phyloP scores from a whole-genome alignment of 2,797 vertebrate genomes.

The Parauchenoglanis punctatus region DNA sequence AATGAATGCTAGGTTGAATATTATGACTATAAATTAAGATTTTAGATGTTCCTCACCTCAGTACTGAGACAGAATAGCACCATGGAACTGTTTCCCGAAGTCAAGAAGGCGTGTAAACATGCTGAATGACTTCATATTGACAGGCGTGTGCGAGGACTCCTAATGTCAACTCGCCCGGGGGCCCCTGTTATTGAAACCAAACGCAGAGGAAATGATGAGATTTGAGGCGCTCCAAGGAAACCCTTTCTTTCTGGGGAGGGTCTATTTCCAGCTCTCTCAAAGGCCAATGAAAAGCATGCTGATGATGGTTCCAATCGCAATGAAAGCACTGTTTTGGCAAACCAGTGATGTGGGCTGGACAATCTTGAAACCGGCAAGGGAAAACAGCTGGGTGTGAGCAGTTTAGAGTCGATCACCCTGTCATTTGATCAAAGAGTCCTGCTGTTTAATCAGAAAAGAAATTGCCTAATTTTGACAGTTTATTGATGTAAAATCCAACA shows the following conservation, averaged over 20 bases:
- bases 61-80: background rate
- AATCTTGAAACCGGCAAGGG: slow-evolving; percentile 23
- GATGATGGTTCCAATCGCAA: slow-evolving; percentile 47
- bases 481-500: background rate
- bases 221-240: slow-evolving; percentile 37
- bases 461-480: slow-evolving; percentile 21
- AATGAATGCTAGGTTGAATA: background rate
- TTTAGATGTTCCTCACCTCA: background rate
- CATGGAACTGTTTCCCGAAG: slow-evolving; percentile 27
- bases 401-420: slow-evolving; percentile 28
- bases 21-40: background rate
- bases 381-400: slow-evolving; percentile 42
- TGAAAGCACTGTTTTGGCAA: slow-evolving; percentile 54
- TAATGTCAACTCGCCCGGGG: slow-evolving; percentile 42
- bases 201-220: slow-evolving; percentile 54
- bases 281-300: slow-evolving; percentile 38
- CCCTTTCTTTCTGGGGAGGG: slow-evolving; percentile 26
- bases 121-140: slow-evolving; percentile 39
- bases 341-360: slow-evolving; percentile 31
- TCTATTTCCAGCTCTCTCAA: slow-evolving; percentile 14
- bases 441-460: background rate
- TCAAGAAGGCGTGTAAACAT: slow-evolving; percentile 43
- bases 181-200: slow-evolving; percentile 52
- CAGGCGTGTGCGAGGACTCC: slow-evolving; percentile 40
- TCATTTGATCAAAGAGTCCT: slow-evolving; percentile 29